Conservation (phyloP, 1,140 invertebrate genomes). For the Drosophila nasuta region DNA sequence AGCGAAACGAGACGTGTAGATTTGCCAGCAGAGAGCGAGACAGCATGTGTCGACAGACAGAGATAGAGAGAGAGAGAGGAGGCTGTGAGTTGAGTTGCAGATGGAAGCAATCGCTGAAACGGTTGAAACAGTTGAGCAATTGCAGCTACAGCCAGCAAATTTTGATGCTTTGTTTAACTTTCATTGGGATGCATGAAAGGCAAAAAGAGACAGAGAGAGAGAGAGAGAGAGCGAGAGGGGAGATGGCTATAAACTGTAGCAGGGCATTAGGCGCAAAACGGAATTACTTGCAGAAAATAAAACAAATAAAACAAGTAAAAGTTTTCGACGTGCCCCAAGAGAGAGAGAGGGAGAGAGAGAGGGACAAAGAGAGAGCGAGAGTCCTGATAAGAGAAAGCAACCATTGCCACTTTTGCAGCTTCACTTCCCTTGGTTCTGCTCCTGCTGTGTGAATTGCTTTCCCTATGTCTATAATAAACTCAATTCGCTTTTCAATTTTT, state of each 20-base stretch:
- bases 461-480: conserved; percentile 65
- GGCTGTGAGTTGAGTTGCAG: conserved; percentile 1
- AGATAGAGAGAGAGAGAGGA: neutral
- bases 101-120: conserved; percentile 40
- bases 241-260: conserved; percentile 40
- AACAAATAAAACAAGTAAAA: conserved; percentile 70
- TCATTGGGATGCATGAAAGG: conserved; percentile 26
- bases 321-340: conserved; percentile 50
- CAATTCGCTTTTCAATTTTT: conserved; percentile 57
- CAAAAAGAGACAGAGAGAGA: neutral
- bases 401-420: conserved; percentile 7
- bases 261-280: conserved; percentile 71
- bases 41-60: conserved; percentile 1
- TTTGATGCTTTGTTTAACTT: conserved; percentile 72
- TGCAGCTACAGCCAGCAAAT: conserved; percentile 46
- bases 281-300: conserved; percentile 73
- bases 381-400: conserved; percentile 5
- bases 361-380: neutral
- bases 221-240: neutral
- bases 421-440: neutral
- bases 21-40: conserved; percentile 4
- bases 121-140: conserved; percentile 60
- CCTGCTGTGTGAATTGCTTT: conserved; percentile 32
- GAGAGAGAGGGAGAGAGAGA: conserved; percentile 15
- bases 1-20: conserved; percentile 57